phyloP scores from a whole-genome alignment of 2,888 invertebrate species.

The Patella depressa region DNA sequence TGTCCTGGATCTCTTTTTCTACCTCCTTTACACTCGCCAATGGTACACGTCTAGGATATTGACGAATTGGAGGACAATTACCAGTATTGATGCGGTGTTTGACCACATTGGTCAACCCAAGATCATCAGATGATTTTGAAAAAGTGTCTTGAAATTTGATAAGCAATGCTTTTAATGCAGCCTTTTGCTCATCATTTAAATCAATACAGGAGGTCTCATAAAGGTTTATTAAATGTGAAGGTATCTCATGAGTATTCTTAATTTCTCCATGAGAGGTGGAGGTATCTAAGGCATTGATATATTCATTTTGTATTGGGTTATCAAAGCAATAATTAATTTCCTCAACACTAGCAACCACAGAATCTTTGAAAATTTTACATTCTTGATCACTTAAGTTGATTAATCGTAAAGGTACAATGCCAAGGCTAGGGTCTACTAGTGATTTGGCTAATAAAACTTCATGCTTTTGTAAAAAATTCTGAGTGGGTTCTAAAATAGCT shows the following conservation, averaged over 20 bases:
- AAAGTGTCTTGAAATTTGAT: constrained; percentile 24
- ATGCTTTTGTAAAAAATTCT: neutral
- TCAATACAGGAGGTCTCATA: neutral
- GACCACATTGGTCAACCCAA: constrained; percentile 22
- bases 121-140: constrained; percentile 13
- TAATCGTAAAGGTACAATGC: neutral
- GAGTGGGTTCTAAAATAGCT: neutral
- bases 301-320: too few species aligned
- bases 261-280: too few species aligned
- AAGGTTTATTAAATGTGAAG: constrained; percentile 19
- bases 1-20: constrained; percentile 32
- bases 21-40: constrained; percentile 25
- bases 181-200: constrained; percentile 1
- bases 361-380: neutral
- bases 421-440: neutral
- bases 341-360: neutral
- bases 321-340: too few species aligned
- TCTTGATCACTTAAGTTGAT: neutral
- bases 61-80: constrained; percentile 29
- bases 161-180: neutral
- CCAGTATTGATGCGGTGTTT: constrained; percentile 34
- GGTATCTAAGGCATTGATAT: too few species aligned
- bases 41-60: constrained; percentile 27
- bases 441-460: neutral
- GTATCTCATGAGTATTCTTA: neutral